Evolutionary conservation across 2,888 invertebrate genomes (phyloP), one percentile per base, ranked within the genome.

Genomic region (Lasioglossum vierecki): DNA sequence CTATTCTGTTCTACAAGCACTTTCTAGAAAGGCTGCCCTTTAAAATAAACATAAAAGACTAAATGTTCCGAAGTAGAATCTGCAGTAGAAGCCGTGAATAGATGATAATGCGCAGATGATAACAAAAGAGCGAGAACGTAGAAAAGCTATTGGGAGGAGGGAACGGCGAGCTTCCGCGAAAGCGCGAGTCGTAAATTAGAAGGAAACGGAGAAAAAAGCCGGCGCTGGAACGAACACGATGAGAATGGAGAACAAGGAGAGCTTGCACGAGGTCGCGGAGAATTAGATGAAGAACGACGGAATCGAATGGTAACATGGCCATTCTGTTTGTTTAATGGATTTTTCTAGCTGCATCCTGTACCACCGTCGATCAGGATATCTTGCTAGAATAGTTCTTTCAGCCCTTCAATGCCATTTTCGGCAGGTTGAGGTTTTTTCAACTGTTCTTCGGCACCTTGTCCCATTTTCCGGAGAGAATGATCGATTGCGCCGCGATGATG

Each of bases 241-340:
- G 66, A 35, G 35, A 66, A 66, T 22, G 35, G 66, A 35, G 35
- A 30, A 35, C 3, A 35, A 8, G 22, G 8, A 18, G 22, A 18
- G 22, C 30, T 18, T n/a, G 35, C 53, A 39, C 30, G 26, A 26
- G 35, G 15, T 18, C 66, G 66, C 18, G 35, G 22, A 1, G 22
- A 35, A 35, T 30, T n/a, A 35, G 53, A 74, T n/a, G 35, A 57
- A 39, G n/a, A 57, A 15, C 53, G 74, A 53, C n/a, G 39, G 39
- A 39, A 39, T 22, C 39, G 22, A 39, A 68, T 22, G 41, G 41
- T n/a, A 13, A 68, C 68, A n/a, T 18, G 68, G 8, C n/a, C 68
- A 22, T 68, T 68, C 68, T 39, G 41, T 68, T 68, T 68, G 68
- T 11, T n/a, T 68, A 68, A 68, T 68, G 39, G 68, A 68, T 68